Conservation (phyloP, 2,797 vertebrate genomes). For the Helostoma temminkii region DNA sequence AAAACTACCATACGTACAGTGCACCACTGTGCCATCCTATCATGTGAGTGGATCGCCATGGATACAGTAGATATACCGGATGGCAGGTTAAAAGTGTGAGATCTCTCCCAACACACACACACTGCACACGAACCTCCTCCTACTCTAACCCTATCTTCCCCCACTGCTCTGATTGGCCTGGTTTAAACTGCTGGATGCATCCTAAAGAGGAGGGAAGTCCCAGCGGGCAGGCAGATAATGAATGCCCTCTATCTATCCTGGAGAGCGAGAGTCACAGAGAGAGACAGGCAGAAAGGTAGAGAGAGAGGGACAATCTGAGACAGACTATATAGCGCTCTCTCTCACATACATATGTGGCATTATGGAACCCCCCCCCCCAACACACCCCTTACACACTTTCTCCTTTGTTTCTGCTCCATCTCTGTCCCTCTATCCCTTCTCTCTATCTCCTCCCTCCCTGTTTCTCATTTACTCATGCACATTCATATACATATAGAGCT, state of each 20-base stretch:
- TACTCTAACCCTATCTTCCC: constrained; percentile 34
- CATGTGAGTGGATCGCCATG: constrained; percentile 38
- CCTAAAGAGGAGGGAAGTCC: constrained; percentile 73
- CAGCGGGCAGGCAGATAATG: constrained; percentile 75
- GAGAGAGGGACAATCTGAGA: constrained; percentile 19
- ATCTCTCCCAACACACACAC: constrained; percentile 5
- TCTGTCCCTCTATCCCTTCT: constrained; percentile 7
- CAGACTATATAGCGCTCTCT: constrained; percentile 30
- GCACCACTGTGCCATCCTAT: constrained; percentile 12
- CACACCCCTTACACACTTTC: background rate
- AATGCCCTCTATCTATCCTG: constrained; percentile 78
- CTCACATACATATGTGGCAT: constrained; percentile 35
- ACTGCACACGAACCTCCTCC: constrained; percentile 1
- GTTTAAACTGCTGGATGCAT: constrained; percentile 73
- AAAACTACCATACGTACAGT: constrained; percentile 16
- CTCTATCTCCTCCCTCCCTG: constrained; percentile 16
- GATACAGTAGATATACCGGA: constrained; percentile 45
- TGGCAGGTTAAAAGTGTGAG: constrained; percentile 45
- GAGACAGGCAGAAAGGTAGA: constrained; percentile 31
- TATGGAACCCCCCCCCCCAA: constrained; percentile 34
- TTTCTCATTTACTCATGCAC: constrained; percentile 34
- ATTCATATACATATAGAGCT: constrained; percentile 34
- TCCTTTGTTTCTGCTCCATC: constrained; percentile 5
- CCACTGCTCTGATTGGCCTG: constrained; percentile 65
- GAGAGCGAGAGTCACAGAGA: constrained; percentile 50